Evolutionary conservation across 2,888 invertebrate genomes (phyloP).

Genomic region (Drosophila neutralis): DNA sequence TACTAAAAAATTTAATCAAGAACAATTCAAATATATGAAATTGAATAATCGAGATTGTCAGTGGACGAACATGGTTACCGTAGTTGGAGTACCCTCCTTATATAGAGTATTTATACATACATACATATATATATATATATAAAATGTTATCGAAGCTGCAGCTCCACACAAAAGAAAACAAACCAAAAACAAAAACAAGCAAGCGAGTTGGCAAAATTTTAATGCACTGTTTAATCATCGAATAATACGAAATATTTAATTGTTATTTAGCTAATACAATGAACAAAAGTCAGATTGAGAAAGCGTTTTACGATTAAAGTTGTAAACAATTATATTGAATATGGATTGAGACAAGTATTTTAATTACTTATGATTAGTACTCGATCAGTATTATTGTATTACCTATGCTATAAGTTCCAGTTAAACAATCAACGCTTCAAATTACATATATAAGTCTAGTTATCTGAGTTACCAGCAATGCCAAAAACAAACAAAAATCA

Average conservation of each 20-base stretch:
- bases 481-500: conserved; percentile 10
- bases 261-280: conserved; percentile 73
- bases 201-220: conserved; percentile 74
- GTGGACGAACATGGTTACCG: conserved; percentile 29
- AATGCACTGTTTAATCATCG: conserved; percentile 84
- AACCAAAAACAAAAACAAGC: conserved; percentile 29
- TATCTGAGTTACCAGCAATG: conserved; percentile 18
- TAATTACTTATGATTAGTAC: conserved; percentile 43
- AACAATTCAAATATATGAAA: conserved; percentile 15
- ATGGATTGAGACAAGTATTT: conserved; percentile 32
- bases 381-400: conserved; percentile 59
- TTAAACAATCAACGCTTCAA: conserved; percentile 49
- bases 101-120: conserved; percentile 45
- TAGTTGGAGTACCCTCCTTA: conserved; percentile 32
- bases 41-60: conserved; percentile 50
- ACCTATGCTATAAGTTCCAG: conserved; percentile 50
- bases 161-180: conserved; percentile 28
- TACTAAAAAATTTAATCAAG: conserved; percentile 70
- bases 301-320: conserved; percentile 37
- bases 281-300: conserved; percentile 8
- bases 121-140: conserved; percentile 47
- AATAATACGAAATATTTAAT: conserved; percentile 74
- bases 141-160: conserved; percentile 62
- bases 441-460: conserved; percentile 29
- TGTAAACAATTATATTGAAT: conserved; percentile 39